Conservation (phyloP, 2,888 invertebrate species). For the Synergus laeviventris region DNA sequence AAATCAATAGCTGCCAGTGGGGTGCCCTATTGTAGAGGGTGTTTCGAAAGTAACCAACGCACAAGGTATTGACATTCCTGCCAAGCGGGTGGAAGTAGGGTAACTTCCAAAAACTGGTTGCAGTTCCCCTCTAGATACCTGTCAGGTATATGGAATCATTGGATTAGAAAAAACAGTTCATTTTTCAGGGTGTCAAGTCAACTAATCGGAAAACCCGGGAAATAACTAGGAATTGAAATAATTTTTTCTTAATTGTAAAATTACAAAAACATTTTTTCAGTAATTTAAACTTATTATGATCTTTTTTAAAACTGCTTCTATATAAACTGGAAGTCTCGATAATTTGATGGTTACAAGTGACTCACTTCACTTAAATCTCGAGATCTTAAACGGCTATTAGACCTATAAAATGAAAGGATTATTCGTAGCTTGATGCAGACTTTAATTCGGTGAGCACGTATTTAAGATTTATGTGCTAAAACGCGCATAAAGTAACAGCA, state of each 20-base stretch:
- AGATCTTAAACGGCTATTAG: neutral
- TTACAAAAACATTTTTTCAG: too few species aligned
- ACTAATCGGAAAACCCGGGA: neutral
- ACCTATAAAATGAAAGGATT: neutral
- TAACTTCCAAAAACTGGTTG: neutral
- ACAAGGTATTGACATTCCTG: constrained; percentile 47
- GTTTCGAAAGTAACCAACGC: constrained; percentile 63
- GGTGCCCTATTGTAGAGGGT: constrained; percentile 62
- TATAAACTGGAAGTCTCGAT: too few species aligned
- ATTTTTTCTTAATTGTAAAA: too few species aligned
- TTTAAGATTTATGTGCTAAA: constrained; percentile 2
- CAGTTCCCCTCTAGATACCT: neutral
- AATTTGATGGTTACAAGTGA: too few species aligned
- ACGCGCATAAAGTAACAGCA: neutral
- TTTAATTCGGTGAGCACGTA: neutral
- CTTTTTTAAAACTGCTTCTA: too few species aligned
- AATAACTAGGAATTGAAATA: neutral
- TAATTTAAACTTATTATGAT: too few species aligned
- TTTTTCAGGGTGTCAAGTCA: too few species aligned
- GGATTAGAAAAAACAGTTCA: too few species aligned
- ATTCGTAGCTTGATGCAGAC: neutral
- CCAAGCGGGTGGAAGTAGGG: neutral
- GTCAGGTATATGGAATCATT: neutral
- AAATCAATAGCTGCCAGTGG: constrained; percentile 72
- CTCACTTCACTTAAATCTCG: neutral